phyloP scores from a whole-genome alignment of 2,888 invertebrate species.

The Cosmia pyralina region DNA sequence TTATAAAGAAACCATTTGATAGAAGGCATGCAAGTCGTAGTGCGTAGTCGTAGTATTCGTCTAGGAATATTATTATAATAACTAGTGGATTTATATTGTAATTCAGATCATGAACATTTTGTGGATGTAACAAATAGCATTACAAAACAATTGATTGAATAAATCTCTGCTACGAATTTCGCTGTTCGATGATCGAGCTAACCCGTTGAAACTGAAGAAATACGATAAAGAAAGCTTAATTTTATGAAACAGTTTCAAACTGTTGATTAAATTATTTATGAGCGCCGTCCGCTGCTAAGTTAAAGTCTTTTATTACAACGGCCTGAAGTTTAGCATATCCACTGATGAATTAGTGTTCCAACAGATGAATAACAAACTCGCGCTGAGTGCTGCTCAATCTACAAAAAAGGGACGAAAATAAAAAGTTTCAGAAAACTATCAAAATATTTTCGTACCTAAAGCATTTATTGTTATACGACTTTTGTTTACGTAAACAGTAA shows the following conservation, averaged over 20 bases:
- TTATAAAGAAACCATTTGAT: no score
- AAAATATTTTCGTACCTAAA: background rate
- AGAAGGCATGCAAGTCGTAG: background rate
- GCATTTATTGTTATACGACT: background rate
- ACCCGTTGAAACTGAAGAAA: constrained; percentile 42
- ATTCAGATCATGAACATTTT: background rate
- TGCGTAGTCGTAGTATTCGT: no score
- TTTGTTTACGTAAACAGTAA: background rate
- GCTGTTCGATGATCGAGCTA: constrained; percentile 27
- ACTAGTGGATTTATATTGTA: background rate
- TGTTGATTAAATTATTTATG: constrained; percentile 64
- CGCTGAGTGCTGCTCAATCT: constrained; percentile 13
- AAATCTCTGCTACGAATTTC: constrained; percentile 11
- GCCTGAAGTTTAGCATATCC: constrained; percentile 42
- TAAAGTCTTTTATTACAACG: constrained; percentile 37
- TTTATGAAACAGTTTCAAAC: constrained; percentile 49
- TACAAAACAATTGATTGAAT: constrained; percentile 10
- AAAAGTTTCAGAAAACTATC: background rate
- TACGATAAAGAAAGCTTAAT: constrained; percentile 43
- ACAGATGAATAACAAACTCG: constrained; percentile 36
- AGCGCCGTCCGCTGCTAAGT: constrained; percentile 32
- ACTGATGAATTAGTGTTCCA: constrained; percentile 46
- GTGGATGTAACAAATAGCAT: background rate
- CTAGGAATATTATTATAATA: no score
- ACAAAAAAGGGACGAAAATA: background rate